A percentile compares a stretch with the other conserved stretches of the same genome.
Conservation (phyloP, 2,888 invertebrate genomes). For the Biston betularia region DNA sequence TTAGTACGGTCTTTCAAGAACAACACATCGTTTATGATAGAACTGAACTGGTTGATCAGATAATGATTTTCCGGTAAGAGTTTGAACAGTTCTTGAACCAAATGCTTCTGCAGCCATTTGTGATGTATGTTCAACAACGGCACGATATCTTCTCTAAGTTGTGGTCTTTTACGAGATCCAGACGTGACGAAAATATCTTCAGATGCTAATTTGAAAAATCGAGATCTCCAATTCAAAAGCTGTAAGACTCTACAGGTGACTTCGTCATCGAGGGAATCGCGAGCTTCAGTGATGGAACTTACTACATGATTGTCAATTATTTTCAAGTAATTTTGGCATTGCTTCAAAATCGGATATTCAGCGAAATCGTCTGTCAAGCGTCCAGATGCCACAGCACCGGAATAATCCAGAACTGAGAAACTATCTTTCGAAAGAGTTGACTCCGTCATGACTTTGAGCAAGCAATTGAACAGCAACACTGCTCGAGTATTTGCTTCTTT, state of each 20-base stretch:
- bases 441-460: conserved; percentile 53
- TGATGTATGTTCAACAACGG: conserved; percentile 89
- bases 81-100: conserved; percentile 70
- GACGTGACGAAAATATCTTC: conserved; percentile 63
- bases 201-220: conserved; percentile 77
- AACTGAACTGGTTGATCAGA: conserved; percentile 51
- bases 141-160: conserved; percentile 82
- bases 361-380: conserved; percentile 78
- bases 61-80: conserved; percentile 49
- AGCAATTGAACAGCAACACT: conserved; percentile 76
- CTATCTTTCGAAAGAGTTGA: conserved; percentile 45
- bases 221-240: conserved; percentile 83
- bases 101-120: conserved; percentile 90
- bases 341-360: conserved; percentile 83
- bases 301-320: conserved; percentile 77
- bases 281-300: conserved; percentile 59
- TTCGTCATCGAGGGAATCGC: conserved; percentile 62
- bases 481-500: conserved; percentile 71
- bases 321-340: conserved; percentile 80
- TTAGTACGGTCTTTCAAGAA: conserved; percentile 49
- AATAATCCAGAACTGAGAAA: conserved; percentile 82
- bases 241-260: conserved; percentile 74
- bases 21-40: conserved; percentile 11
- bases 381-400: conserved; percentile 74
- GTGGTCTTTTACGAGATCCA: conserved; percentile 63